Percentiles rank a stretch among this genome's conserved stretches.
Evolutionary conservation across 92 coral and sea anemone species (phyloP).

Genomic region (Bergia sp.): DNA sequence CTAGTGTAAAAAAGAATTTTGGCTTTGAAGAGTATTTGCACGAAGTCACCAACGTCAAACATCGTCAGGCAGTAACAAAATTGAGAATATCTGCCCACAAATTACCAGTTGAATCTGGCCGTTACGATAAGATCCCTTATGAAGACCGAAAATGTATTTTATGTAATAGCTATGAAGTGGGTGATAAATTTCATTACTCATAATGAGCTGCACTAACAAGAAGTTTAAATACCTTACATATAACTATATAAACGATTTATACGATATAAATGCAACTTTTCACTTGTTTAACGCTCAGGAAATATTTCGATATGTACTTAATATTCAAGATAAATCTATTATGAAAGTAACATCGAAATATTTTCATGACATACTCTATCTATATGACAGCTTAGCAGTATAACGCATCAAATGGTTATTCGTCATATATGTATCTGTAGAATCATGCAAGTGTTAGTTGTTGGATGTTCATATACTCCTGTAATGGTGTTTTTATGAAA

Average conservation of each 20-base stretch:
- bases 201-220: slow-evolving; percentile 17
- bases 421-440: not conserved
- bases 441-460: not conserved
- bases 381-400: too few species aligned
- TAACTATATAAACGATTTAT: slow-evolving; percentile 24
- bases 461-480: too few species aligned
- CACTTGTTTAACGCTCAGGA: slow-evolving; percentile 19
- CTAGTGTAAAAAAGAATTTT: not conserved
- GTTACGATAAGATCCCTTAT: too few species aligned
- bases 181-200: slow-evolving; percentile 18
- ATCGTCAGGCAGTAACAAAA: too few species aligned
- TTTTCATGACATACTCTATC: too few species aligned
- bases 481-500: too few species aligned
- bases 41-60: not conserved
- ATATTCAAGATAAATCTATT: not conserved
- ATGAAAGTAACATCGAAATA: slow-evolving; percentile 2
- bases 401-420: too few species aligned
- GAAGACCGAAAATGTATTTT: too few species aligned
- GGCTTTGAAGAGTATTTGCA: slow-evolving; percentile 6
- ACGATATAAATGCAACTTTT: slow-evolving; percentile 21
- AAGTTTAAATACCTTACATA: slow-evolving; percentile 25
- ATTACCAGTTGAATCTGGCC: too few species aligned
- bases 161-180: too few species aligned
- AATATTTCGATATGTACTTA: slow-evolving; percentile 23
- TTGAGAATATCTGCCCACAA: too few species aligned